Base-by-base conservation (phyloP, 2,888 invertebrate species). In the Nemoura dubitans region DNA sequence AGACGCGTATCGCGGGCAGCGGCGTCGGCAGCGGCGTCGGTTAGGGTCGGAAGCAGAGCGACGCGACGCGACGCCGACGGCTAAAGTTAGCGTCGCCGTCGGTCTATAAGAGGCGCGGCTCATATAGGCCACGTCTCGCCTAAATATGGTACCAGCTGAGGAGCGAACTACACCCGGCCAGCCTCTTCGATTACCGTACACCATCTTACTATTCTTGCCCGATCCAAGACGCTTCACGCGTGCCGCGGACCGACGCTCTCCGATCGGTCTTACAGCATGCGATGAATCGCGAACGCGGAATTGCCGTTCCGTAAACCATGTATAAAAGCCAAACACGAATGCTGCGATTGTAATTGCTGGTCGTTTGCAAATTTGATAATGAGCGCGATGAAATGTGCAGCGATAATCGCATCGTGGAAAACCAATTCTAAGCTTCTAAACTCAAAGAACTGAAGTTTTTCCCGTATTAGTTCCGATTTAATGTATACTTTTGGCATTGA, bases 71-170 rank as follows among this genome's bases (percentile, higher is more conserved):
- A 78, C 78, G 78, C 6, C 16, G 78, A 1, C 26, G 28, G 78
- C 78, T 78, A 78, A 78, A 78, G 78, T 78, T 78, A 78, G 78
- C 78, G 78, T 78, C 26, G 28, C 28, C 26, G 7, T 78, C 26
- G 28, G 27, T 26, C 26, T 78, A 78, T 78, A 78, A 78, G 78
- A 78, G 78, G 78, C 78, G n/a, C 78, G 78, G 78, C 28, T 7
- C 7, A 78, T 28, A 28, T 5, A 28, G 78, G 26, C 2, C 78
- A 26, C 26, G 78, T 7, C 59, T 59, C 78, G 28, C 5, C 78
- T 78, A 78, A 78, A 78, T 78, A 78, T 78, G 78, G 78, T 78
- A 78, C 78, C 59, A 59, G 59, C 59, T 59, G 59, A 78, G 78
- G 28, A 26, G 78, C 28, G 27, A 78, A 7, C 26, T 28, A 28